These are phyloP conservation scores for Calycopis cecrops DNA, from an alignment of 1,140 invertebrate species.

Conservation along the genomic window DNA sequence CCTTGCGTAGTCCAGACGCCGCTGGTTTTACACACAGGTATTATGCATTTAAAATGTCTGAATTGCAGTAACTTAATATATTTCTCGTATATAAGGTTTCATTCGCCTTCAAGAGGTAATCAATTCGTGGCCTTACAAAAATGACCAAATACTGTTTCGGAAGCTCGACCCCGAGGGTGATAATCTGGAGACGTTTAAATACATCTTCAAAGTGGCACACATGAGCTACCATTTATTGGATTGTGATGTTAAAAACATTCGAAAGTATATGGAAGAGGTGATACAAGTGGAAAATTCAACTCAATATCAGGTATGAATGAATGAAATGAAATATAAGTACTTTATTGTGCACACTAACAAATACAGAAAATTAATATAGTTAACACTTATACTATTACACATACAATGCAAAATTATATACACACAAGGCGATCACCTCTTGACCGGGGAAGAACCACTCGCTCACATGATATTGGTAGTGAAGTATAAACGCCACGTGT, in stretches of 20 bases:
- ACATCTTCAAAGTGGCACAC: conserved; percentile 54
- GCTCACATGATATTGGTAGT: no score
- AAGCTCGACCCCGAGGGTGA: conserved; percentile 48
- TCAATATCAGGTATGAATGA: conserved; percentile 48
- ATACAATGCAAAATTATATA: no score
- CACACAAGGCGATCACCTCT: no score
- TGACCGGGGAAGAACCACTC: no score
- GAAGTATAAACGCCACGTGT: no score
- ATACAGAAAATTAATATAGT: no score
- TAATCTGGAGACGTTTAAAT: conserved; percentile 60
- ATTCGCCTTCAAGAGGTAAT: conserved; percentile 61
- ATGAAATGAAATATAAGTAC: background rate
- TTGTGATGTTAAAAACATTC: conserved; percentile 49
- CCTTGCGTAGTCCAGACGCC: no score
- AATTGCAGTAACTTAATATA: background rate
- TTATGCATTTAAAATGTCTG: background rate
- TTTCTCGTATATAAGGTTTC: conserved; percentile 43
- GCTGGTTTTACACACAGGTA: no score
- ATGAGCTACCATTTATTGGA: conserved; percentile 59
- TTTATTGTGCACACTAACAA: background rate
- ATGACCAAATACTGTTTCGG: conserved; percentile 50
- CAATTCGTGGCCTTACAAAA: conserved; percentile 51
- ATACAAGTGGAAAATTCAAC: conserved; percentile 56
- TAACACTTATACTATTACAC: no score
- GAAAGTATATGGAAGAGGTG: conserved; percentile 55